A percentile compares a stretch with the other conserved stretches of the same genome.
Conservation (phyloP, 2,888 invertebrate species). For the Temnothorax rugatulus region DNA sequence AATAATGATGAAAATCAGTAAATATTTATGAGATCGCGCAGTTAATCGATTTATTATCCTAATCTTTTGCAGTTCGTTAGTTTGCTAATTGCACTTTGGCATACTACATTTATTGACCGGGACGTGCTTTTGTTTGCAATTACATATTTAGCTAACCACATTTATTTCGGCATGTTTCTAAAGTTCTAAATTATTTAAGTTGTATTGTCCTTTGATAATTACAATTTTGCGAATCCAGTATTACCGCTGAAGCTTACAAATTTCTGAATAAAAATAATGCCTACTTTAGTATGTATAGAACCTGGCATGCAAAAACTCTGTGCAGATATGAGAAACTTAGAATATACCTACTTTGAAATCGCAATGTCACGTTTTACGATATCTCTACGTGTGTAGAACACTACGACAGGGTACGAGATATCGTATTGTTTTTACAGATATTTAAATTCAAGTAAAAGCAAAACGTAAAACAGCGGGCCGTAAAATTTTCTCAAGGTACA, state of each 20-base stretch:
- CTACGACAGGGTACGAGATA: not conserved
- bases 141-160: conserved; percentile 40
- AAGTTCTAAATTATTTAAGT: conserved; percentile 9
- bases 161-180: not conserved
- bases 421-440: not conserved
- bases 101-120: conserved; percentile 27
- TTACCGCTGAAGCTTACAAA: not conserved
- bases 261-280: not conserved
- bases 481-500: not conserved
- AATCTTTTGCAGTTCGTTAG: not conserved
- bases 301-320: not conserved
- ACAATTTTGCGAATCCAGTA: not conserved
- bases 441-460: not conserved
- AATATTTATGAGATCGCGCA: not conserved
- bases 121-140: conserved; percentile 40
- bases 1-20: not conserved
- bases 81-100: not conserved
- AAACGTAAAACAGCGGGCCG: not conserved
- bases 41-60: not conserved
- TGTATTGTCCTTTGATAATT: conserved; percentile 1
- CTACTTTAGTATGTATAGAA: not conserved
- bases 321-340: not conserved
- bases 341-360: not conserved
- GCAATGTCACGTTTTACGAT: not conserved
- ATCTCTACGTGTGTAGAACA: not conserved